Percentiles rank a stretch among this genome's conserved stretches.
Evolutionary conservation across 2,113 vertebrate species (phyloP).

Genomic region (Cynopterus brachyotis): DNA sequence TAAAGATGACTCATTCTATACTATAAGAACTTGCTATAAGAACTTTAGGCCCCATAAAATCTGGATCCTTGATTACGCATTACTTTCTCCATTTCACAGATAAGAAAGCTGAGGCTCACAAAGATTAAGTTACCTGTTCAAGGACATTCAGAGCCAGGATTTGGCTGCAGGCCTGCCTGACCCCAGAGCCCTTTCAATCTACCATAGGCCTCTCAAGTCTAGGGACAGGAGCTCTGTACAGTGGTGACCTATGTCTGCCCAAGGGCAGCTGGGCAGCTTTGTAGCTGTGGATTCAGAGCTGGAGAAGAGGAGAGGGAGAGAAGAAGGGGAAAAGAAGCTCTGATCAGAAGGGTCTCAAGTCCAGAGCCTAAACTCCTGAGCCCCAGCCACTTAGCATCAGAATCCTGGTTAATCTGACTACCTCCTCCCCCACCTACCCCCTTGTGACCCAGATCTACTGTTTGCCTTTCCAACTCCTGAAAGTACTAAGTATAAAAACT

Average conservation of each 20-base stretch:
- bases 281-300: not conserved
- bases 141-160: not conserved
- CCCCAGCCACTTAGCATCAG: not conserved
- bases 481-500: not conserved
- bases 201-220: not conserved
- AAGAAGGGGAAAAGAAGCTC: not conserved
- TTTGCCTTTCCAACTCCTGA: constrained; percentile 39
- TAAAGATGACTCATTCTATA: not conserved
- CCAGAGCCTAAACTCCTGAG: not conserved
- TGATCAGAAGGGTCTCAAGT: constrained; percentile 30
- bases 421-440: not conserved
- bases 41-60: not conserved
- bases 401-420: not conserved
- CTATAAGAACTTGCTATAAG: too few species aligned
- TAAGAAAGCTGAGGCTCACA: not conserved
- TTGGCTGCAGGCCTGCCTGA: not conserved
- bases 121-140: not conserved
- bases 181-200: not conserved
- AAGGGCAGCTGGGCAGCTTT: not conserved
- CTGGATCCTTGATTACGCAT: not conserved
- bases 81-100: not conserved
- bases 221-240: not conserved
- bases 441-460: constrained; percentile 49
- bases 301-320: not conserved
- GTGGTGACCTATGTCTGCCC: not conserved